A percentile compares a stretch with the other conserved stretches of the same genome.
Conservation (phyloP, 1,140 invertebrate species). For the Ylistrum balloti region DNA sequence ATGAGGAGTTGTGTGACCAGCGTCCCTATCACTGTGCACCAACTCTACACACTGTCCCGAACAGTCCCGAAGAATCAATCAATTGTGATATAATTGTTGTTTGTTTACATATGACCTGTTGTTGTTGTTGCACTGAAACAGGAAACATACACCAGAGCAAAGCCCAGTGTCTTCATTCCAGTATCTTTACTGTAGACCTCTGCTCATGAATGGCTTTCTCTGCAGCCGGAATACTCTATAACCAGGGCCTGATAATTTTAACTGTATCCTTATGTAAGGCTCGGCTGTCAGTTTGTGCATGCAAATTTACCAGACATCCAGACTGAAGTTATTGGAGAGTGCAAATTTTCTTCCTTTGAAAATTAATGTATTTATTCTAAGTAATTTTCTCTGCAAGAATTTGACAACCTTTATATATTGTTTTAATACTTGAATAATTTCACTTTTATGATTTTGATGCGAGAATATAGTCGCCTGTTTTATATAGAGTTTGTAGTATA, state of each 20-base stretch:
- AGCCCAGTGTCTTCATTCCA: neutral
- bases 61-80: slow-evolving; percentile 2
- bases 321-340: neutral
- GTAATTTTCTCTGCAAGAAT: neutral
- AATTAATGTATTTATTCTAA: too few species aligned
- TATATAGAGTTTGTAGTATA: too few species aligned
- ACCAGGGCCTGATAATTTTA: neutral
- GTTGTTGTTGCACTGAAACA: neutral
- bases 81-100: slow-evolving; percentile 15
- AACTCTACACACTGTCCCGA: too few species aligned
- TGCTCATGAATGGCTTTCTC: neutral
- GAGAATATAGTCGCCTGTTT: too few species aligned
- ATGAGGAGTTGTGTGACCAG: neutral
- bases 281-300: neutral
- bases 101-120: slow-evolving; percentile 5
- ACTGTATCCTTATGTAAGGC: neutral
- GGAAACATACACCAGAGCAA: neutral
- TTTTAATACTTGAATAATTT: too few species aligned
- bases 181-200: neutral
- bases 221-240: neutral
- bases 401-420: neutral
- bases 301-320: neutral
- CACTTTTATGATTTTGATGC: too few species aligned
- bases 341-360: neutral
- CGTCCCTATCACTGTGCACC: neutral